These are phyloP conservation scores for Ectobius pallidus DNA, from an alignment of 2,888 invertebrate genomes.

Conservation along the genomic window DNA sequence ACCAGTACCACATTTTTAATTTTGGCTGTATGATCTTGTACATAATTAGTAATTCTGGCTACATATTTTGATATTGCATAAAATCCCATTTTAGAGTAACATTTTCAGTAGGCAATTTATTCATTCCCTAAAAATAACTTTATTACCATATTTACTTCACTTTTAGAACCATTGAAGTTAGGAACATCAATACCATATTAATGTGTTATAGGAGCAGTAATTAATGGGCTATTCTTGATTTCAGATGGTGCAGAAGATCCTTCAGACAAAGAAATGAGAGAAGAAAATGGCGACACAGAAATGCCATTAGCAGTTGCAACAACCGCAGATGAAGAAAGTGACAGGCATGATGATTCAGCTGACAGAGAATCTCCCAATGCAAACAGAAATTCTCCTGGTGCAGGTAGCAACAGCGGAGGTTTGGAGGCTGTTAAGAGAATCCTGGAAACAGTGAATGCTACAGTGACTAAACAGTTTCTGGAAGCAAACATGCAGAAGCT, in stretches of 20 bases:
- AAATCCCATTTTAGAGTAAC: too few relatives aligned
- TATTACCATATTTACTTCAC: too few relatives aligned
- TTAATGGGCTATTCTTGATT: background rate
- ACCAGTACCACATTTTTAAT: too few relatives aligned
- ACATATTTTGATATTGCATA: too few relatives aligned
- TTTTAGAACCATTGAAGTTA: too few relatives aligned
- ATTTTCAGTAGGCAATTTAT: too few relatives aligned
- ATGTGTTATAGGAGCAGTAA: too few relatives aligned
- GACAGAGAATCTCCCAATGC: constrained; percentile 18
- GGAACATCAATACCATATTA: too few relatives aligned
- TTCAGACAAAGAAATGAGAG: constrained; percentile 17
- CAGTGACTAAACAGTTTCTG: constrained; percentile 75
- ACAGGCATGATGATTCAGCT: background rate
- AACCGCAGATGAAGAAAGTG: background rate
- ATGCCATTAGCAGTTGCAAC: background rate
- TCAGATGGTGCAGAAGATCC: constrained; percentile 49
- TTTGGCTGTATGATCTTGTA: too few relatives aligned
- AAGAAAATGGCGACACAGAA: background rate
- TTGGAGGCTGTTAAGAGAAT: constrained; percentile 72
- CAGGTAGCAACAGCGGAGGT: constrained; percentile 49
- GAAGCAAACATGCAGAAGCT: constrained; percentile 72
- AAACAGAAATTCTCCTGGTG: constrained; percentile 51
- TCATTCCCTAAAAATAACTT: too few relatives aligned
- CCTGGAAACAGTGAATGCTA: constrained; percentile 75
- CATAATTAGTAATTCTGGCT: too few relatives aligned